Percentiles rank a stretch among this genome's conserved stretches.
phyloP scores from a whole-genome alignment of 2,888 invertebrate species.

The Girardia tigrina region DNA sequence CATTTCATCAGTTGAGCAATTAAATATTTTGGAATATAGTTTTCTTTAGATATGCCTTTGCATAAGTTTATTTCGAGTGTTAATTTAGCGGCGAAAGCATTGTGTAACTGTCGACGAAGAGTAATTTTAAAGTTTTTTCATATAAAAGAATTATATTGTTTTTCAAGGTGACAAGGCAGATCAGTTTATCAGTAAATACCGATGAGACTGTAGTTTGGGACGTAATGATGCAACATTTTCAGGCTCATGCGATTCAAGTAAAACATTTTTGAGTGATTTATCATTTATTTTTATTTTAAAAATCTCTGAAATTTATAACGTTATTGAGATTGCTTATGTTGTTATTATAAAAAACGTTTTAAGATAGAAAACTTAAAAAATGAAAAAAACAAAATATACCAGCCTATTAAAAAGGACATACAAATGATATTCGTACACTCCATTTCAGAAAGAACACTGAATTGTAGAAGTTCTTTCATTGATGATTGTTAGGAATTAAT shows the following conservation, averaged over 20 bases:
- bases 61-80: background rate
- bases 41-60: background rate
- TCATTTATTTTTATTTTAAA: too few species aligned
- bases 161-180: conserved; percentile 12
- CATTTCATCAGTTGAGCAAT: background rate
- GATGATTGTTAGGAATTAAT: too few species aligned
- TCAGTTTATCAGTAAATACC: background rate
- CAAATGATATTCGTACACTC: too few species aligned
- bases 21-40: background rate
- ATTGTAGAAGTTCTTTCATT: too few species aligned
- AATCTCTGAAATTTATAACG: too few species aligned
- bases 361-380: too few species aligned
- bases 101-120: conserved; percentile 30
- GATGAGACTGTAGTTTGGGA: conserved; percentile 21
- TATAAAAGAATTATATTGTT: too few species aligned
- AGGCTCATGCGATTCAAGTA: conserved; percentile 30
- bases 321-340: too few species aligned
- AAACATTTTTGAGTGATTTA: background rate
- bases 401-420: too few species aligned
- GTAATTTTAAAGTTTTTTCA: background rate
- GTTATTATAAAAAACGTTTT: too few species aligned
- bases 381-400: too few species aligned
- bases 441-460: too few species aligned
- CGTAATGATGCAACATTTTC: conserved; percentile 26
- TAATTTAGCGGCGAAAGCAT: background rate